Base-by-base conservation (phyloP, 1,140 invertebrate genomes). In the Ctenoplectra terminalis region DNA sequence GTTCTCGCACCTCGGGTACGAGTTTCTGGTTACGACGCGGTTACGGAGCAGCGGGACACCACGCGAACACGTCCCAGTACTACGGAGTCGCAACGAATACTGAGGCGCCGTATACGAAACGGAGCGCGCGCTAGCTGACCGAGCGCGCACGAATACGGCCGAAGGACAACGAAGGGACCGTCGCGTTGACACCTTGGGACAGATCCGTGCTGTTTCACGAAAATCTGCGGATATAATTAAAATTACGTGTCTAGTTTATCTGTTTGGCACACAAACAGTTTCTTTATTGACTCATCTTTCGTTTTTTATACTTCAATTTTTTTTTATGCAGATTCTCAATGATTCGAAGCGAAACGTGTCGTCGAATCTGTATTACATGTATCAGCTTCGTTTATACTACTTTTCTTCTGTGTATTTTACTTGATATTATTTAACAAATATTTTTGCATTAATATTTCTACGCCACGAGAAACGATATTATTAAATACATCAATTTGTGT, bases 31-130 rank as follows among this genome's bases (percentile, higher is more conserved):
- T 50, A 74, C 78, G 71, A 81, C 61, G 71, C 71, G 71, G 29
- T 75, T 31, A 67, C 72, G 58, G 56, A 60, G 34, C 43, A 71
- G 46, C 13, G 63, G 50, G 43, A 50, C 37, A 48, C 58, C 50
- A 37, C 79, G 15, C 26, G 11, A 34, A 75, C 52, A 23, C 67
- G 64, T 66, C 56, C 70, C 11, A 34, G 50, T 43, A 26, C 17
- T 26, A 70, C 63, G 63, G 70, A 86, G 74, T 82, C 85, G 84
- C 84, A 79, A 61, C 43, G 58, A 74, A 63, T 26, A 86, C 85
- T 86, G 80, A 58, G n/a, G 40, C 20, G 37, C 50, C 60, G 17
- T 17, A 20, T 31, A 23, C 43, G 74, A 31, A 75, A 60, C 70
- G 52, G 71, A 56, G 67, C 74, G 77, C 64, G 63, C 86, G 77